Evolutionary conservation across 1,140 invertebrate genomes (phyloP), one percentile per base, ranked within the genome.

Genomic region (Teleogryllus occipitalis): DNA sequence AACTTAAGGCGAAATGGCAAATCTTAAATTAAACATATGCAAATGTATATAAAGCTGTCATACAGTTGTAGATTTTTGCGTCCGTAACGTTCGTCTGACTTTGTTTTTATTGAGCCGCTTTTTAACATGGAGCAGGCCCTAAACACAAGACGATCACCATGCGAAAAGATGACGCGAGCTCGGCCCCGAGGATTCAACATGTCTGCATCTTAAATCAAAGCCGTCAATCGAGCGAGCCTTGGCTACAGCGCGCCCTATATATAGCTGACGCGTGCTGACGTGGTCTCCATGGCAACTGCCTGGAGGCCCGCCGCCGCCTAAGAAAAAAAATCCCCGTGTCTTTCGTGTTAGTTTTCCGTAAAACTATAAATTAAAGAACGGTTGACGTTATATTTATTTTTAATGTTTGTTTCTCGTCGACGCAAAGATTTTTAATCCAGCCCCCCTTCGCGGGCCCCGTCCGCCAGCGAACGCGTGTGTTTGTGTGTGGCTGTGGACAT

Each of bases 1-100:
- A 65, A 65, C 54, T 65, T 65, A 65, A 65, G 54, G 18, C 54
- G 54, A 18, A 65, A 65, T 65, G 54, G 54, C 54, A 65, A 65
- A 65, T 65, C 54, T 65, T 65, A 65, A 65, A 65, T 65, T 65
- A 65, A 65, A 65, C 54, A 65, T 65, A 65, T 65, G 54, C 54
- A 65, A 65, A 65, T 65, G 54, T 65, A 65, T 65, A 65, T 65
- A 65, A 65, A 65, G 54, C 54, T 65, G 54, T 65, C 54, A 65
- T 65, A 18, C 54, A 65, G 54, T 65, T 65, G 54, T 65, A 65
- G 54, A 65, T 65, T 65, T 65, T 65, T 65, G 54, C 54, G 10
- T 65, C 54, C 54, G 10, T 65, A 18, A 10, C 54, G 54, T 18
- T 65, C 54, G 10, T 18, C 18, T 18, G 54, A 65, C 54, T 10